Percentiles rank a stretch among this genome's conserved stretches.
These are phyloP conservation scores for Eupithecia subumbrata DNA, from an alignment of 2,888 invertebrate genomes.

Conservation along the genomic window DNA sequence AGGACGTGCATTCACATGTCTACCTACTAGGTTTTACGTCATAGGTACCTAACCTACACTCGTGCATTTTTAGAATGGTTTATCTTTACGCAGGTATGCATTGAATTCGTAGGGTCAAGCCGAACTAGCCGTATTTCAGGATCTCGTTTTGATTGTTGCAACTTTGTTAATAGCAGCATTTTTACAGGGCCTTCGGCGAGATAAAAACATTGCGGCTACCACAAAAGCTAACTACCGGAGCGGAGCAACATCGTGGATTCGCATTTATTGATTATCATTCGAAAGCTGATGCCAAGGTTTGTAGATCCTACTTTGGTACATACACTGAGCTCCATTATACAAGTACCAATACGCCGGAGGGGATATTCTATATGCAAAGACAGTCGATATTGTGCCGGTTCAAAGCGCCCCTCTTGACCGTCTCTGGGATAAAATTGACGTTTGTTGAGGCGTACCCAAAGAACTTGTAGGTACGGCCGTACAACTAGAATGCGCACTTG, in stretches of 20 bases:
- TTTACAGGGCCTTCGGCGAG: constrained; percentile 94
- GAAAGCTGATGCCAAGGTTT: constrained; percentile 95
- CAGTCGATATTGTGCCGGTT: neutral
- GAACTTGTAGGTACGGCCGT: no score
- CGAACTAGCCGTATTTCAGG: neutral
- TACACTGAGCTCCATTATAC: no score
- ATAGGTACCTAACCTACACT: no score
- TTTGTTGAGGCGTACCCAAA: no score
- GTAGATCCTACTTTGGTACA: neutral
- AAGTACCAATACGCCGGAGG: no score
- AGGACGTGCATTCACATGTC: no score
- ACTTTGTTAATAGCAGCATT: constrained; percentile 16
- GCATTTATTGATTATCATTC: constrained; percentile 97
- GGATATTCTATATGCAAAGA: neutral
- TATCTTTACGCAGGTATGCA: neutral
- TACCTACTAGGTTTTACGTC: no score
- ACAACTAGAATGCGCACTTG: no score
- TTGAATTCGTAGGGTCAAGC: neutral
- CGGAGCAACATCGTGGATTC: constrained; percentile 96
- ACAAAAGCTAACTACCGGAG: constrained; percentile 91
- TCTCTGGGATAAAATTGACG: no score
- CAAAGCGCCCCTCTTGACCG: no score
- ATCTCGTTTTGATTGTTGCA: neutral
- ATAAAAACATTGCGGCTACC: constrained; percentile 95
- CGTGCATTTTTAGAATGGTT: no score